phyloP scores from a whole-genome alignment of 2,797 vertebrate species.

The Macrochelys suwanniensis region DNA sequence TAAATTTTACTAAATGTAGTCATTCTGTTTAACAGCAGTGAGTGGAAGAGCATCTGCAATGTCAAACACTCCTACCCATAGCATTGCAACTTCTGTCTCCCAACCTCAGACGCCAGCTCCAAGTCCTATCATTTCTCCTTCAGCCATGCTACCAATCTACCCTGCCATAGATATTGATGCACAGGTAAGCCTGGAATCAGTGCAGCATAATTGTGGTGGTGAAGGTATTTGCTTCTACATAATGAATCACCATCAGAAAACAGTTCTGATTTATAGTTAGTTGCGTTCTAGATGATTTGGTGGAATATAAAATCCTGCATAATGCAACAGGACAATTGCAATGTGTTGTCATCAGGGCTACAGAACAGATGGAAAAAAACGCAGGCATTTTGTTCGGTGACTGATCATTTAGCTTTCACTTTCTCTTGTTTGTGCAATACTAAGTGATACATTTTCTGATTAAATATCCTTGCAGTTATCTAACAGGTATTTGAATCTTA shows the following conservation, averaged over 20 bases:
- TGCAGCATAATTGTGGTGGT: background rate
- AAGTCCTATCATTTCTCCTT: slow-evolving; percentile 88
- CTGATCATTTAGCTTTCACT: background rate
- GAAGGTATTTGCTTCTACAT: fast-evolving
- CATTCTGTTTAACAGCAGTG: slow-evolving; percentile 89
- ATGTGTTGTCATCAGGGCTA: background rate
- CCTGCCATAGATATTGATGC: slow-evolving; percentile 89
- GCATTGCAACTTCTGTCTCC: slow-evolving; percentile 86
- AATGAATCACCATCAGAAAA: background rate
- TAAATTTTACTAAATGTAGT: slow-evolving; percentile 77
- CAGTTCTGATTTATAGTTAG: background rate
- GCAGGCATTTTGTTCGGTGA: background rate
- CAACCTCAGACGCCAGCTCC: slow-evolving; percentile 87
- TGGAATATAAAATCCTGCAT: background rate
- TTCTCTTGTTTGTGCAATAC: background rate
- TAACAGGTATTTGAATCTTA: background rate
- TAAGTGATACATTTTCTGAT: background rate
- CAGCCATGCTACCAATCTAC: slow-evolving; percentile 88
- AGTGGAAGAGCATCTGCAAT: slow-evolving; percentile 88
- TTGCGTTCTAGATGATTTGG: background rate
- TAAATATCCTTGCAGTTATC: background rate
- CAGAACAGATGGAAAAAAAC: fast-evolving
- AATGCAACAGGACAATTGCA: fast-evolving
- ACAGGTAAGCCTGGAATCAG: slow-evolving; percentile 78
- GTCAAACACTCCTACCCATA: slow-evolving; percentile 88